Conservation (phyloP, 2,888 invertebrate species). For the Chrysopilus asiliformis region DNA sequence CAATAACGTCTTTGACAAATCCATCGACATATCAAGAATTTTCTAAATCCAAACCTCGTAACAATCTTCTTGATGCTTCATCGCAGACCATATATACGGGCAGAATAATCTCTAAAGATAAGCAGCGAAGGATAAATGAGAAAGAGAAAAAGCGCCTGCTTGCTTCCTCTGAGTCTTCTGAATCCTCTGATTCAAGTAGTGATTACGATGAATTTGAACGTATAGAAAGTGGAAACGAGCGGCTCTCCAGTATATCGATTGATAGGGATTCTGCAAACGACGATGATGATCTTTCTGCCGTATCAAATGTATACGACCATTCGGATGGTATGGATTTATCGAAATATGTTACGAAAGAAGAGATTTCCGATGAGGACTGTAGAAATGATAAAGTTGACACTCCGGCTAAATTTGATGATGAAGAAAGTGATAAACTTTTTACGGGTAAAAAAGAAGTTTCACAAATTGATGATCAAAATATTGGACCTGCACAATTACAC, state of each 20-base stretch:
- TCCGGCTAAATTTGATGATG: slow-evolving; percentile 13
- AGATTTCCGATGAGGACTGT: background rate
- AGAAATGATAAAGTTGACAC: slow-evolving; percentile 15
- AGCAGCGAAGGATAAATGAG: slow-evolving; percentile 18
- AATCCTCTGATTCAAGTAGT: background rate
- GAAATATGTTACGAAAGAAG: slow-evolving; percentile 1
- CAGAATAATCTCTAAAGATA: slow-evolving; percentile 14
- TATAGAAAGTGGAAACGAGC: background rate
- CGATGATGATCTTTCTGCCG: background rate
- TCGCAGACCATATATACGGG: slow-evolving; percentile 20
- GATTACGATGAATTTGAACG: slow-evolving; percentile 1
- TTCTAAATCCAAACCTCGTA: too few species aligned
- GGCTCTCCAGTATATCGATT: too few species aligned
- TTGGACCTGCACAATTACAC: background rate
- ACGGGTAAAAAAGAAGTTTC: background rate
- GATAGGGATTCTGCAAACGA: too few species aligned
- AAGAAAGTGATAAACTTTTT: slow-evolving; percentile 7
- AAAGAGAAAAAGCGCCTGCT: slow-evolving; percentile 19
- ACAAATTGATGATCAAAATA: background rate
- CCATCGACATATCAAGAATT: too few species aligned
- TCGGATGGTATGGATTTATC: slow-evolving; percentile 3
- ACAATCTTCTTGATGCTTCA: too few species aligned
- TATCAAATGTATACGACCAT: background rate
- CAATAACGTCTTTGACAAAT: too few species aligned
- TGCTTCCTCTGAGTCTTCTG: slow-evolving; percentile 7